These are phyloP conservation scores for Aspiorhynchus laticeps DNA, from an alignment of 2,113 vertebrate genomes.

Conservation along the genomic window DNA sequence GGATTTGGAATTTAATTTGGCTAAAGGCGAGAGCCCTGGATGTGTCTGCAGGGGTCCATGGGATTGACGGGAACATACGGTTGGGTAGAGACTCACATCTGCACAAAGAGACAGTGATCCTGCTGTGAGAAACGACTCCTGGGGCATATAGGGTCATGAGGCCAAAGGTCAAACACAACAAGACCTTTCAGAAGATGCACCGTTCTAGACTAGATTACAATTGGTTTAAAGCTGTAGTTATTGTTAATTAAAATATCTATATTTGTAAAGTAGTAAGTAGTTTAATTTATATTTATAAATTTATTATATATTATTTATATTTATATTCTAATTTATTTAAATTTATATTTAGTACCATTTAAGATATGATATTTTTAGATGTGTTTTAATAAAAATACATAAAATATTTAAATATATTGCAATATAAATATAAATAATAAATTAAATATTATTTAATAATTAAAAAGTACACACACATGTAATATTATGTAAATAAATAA, in stretches of 20 bases:
- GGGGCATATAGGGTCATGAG: neutral
- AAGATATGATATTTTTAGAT: too few species aligned
- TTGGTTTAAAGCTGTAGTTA: neutral
- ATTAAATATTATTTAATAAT: neutral
- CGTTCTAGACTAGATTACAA: neutral
- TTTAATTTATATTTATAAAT: neutral
- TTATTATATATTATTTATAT: too few species aligned
- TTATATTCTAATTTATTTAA: too few species aligned
- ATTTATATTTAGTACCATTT: too few species aligned
- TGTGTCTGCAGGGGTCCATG: conserved; percentile 27
- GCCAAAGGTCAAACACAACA: conserved; percentile 30
- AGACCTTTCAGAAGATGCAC: neutral
- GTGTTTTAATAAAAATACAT: too few species aligned
- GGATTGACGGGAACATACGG: neutral
- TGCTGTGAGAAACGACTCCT: conserved; percentile 25
- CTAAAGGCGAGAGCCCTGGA: conserved; percentile 2
- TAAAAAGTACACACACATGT: too few species aligned
- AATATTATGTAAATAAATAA: neutral
- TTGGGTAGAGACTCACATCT: neutral
- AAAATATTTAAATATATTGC: neutral
- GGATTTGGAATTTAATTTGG: conserved; percentile 12
- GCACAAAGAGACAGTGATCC: neutral
- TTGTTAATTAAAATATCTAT: conserved; percentile 3
- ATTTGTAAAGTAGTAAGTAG: neutral
- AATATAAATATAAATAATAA: neutral